Percentiles rank a stretch among this genome's conserved stretches.
These are phyloP conservation scores for Meloidogyne exigua DNA, from an alignment of 1,140 invertebrate species.

Conservation along the genomic window DNA sequence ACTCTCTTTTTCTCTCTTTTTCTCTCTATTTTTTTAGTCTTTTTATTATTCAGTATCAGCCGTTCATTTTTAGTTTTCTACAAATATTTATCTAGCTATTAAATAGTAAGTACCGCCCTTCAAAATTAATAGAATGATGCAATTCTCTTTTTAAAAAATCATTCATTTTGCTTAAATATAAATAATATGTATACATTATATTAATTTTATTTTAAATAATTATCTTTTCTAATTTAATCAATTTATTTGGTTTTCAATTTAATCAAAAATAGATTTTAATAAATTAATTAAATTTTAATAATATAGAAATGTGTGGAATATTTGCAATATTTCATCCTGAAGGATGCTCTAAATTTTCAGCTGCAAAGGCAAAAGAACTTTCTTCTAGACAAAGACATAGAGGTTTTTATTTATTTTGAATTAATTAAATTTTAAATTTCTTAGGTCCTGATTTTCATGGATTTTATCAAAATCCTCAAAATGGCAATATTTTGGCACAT, in stretches of 20 bases:
- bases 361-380: conserved; percentile 21
- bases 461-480: conserved; percentile 53
- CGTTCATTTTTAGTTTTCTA: no score
- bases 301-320: conserved; percentile 40
- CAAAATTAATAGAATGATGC: conserved; percentile 12
- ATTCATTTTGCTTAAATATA: not conserved
- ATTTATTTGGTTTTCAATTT: no score
- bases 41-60: no score
- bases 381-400: conserved; percentile 20
- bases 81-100: not conserved
- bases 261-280: no score
- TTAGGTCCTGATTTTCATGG: conserved; percentile 56
- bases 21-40: no score
- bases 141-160: not conserved
- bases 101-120: not conserved
- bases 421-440: conserved; percentile 15
- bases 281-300: not conserved
- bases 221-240: not conserved
- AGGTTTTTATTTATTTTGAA: conserved; percentile 10
- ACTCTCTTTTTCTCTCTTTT: no score
- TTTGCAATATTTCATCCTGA: conserved; percentile 39
- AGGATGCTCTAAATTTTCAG: conserved; percentile 30
- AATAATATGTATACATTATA: not conserved
- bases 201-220: not conserved
- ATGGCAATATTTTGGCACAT: conserved; percentile 60